These are phyloP conservation scores for Sebastes iracundus DNA, from an alignment of 2,797 vertebrate genomes.

Conservation along the genomic window DNA sequence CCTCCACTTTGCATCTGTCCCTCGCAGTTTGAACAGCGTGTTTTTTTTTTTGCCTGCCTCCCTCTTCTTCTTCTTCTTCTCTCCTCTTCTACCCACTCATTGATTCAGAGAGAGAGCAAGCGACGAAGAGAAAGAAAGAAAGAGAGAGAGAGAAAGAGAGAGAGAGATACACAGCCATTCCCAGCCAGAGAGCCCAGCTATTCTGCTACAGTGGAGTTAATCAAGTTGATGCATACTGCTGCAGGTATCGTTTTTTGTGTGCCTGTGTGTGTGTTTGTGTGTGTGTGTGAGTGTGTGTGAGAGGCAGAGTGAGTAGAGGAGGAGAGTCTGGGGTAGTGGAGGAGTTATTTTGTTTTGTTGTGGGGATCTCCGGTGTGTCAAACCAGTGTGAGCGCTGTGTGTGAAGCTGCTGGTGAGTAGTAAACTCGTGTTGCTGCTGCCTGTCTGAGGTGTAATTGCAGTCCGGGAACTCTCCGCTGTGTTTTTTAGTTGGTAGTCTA, in stretches of 20 bases:
- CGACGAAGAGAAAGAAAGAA: constrained; percentile 76
- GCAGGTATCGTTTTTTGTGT: constrained; percentile 90
- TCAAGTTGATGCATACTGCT: constrained; percentile 99
- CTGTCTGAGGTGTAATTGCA: constrained; percentile 65
- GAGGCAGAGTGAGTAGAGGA: constrained; percentile 19
- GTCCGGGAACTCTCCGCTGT: constrained; percentile 50
- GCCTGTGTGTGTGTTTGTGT: constrained; percentile 27
- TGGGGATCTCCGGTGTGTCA: constrained; percentile 60
- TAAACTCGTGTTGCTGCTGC: constrained; percentile 61
- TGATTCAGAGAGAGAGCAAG: constrained; percentile 80
- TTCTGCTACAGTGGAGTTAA: constrained; percentile 96
- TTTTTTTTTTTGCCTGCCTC: constrained; percentile 77
- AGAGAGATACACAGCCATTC: constrained; percentile 86
- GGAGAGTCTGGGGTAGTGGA: constrained; percentile 48
- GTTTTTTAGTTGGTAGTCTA: constrained; percentile 42
- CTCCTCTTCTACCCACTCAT: constrained; percentile 82
- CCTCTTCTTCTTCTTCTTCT: constrained; percentile 70
- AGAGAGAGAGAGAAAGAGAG: constrained; percentile 44
- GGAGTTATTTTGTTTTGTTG: constrained; percentile 71
- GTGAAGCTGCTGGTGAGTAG: constrained; percentile 64
- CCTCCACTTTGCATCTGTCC: constrained; percentile 99
- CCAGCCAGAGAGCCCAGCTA: constrained; percentile 82
- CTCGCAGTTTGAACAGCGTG: constrained; percentile 93
- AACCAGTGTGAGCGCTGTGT: constrained; percentile 54
- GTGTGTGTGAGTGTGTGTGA: constrained; percentile 1